Base-by-base conservation (phyloP, 2,113 vertebrate species). In the Sakesphorus luctuosus region DNA sequence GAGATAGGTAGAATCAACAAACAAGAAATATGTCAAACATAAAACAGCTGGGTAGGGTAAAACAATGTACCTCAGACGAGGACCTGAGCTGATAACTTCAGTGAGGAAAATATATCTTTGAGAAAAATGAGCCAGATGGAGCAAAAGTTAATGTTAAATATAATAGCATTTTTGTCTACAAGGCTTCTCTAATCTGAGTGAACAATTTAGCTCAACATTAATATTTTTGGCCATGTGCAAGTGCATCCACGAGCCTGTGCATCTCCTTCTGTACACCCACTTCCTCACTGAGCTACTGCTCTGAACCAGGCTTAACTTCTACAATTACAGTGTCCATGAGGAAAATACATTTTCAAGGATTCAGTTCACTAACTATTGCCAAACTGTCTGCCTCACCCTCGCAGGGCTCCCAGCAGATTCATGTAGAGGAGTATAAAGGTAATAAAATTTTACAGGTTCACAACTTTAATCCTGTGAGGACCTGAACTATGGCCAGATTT, bases 401-500 rank as follows among this genome's bases (percentile, higher is more conserved):
- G 1, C 44, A 50, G 53, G n/a, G 43, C 65, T 79, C 35, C 69
- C 28, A 9, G 73, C 13, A 33, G 58, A 6, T 88, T 87, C 29
- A 13, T 14, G 18, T 2, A 13, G 56, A 90, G 23, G 16, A 66
- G 9, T 14, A 82, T n/a, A 79, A 89, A 93, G 58, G 84, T 68
- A 96, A 92, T 29, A 63, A 8, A 49, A 40, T 84, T 82, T 71
- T 79, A 69, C 53, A 89, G 58, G 53, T 59, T 73, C 77, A 74
- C 84, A 49, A 7, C 36, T 93, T 78, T 43, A 92, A 95, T 95
- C 40, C 84, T 89, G 86, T 16, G n/a, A 92, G 53, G 67, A 80
- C 35, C 62, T 92, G 90, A 94, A 89, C 84, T 72, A 73, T 7
- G 46, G 56, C 62, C 92, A 93, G 49, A 68, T 87, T 69, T 79